Conservation (phyloP, 2,888 invertebrate species). For the Parnassius glacialis region DNA sequence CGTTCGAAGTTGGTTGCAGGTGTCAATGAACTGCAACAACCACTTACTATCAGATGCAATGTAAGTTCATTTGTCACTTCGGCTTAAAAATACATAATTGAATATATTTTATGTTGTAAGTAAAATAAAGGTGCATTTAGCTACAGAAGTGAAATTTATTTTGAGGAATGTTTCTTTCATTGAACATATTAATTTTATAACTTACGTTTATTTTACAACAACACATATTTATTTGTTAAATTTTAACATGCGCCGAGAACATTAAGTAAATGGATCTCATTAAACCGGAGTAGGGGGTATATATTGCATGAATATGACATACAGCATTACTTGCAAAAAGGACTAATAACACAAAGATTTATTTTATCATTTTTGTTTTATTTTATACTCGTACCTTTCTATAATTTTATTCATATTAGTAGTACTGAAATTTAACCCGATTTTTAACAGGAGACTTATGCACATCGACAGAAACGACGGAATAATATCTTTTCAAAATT, state of each 20-base stretch:
- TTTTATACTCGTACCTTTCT: neutral
- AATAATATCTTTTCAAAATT: too few relatives aligned
- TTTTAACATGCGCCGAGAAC: slow-evolving; percentile 23
- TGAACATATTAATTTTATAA: slow-evolving; percentile 8
- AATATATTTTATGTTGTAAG: slow-evolving; percentile 9
- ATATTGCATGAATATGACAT: slow-evolving; percentile 11
- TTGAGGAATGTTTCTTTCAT: slow-evolving; percentile 1
- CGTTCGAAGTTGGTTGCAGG: too few relatives aligned
- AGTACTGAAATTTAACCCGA: neutral
- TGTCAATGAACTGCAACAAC: too few relatives aligned
- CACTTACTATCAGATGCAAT: too few relatives aligned
- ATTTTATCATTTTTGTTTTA: slow-evolving; percentile 5
- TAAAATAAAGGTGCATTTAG: too few relatives aligned
- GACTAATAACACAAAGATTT: neutral
- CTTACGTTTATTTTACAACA: slow-evolving; percentile 1
- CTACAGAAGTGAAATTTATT: slow-evolving; percentile 8
- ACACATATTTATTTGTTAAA: slow-evolving; percentile 19
- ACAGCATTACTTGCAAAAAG: slow-evolving; percentile 10
- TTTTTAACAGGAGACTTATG: too few relatives aligned
- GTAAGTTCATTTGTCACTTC: neutral
- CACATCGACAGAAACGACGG: too few relatives aligned
- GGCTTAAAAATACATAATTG: neutral
- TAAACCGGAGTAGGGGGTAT: slow-evolving; percentile 21
- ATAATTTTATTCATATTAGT: slow-evolving; percentile 5
- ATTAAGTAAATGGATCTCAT: slow-evolving; percentile 26